These are phyloP conservation scores for Creontiades dilutus DNA, from an alignment of 2,888 invertebrate genomes.

Conservation along the genomic window DNA sequence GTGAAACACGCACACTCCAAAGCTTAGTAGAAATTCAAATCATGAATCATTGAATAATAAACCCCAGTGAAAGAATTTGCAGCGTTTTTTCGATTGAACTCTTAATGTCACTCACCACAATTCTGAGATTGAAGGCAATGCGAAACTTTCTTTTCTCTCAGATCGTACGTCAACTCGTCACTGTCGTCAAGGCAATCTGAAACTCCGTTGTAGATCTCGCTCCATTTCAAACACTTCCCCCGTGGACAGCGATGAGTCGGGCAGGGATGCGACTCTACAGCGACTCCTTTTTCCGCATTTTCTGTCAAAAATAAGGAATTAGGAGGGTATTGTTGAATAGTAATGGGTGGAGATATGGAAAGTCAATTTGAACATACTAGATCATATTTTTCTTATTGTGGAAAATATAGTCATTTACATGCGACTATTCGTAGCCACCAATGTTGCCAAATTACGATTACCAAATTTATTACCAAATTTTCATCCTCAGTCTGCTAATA, in stretches of 20 bases:
- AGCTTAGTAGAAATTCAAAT: no score
- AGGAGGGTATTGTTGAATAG: background rate
- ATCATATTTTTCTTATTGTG: no score
- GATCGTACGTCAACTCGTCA: conserved; percentile 81
- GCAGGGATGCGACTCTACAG: conserved; percentile 78
- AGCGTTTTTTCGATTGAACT: no score
- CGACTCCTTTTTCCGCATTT: background rate
- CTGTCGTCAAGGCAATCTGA: conserved; percentile 84
- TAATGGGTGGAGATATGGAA: background rate
- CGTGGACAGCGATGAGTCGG: conserved; percentile 84
- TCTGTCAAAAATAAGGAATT: conserved; percentile 43
- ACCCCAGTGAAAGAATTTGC: no score
- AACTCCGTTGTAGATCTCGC: conserved; percentile 84
- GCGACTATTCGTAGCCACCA: no score
- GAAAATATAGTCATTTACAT: no score
- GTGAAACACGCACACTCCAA: no score
- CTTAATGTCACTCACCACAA: conserved; percentile 69
- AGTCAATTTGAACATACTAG: no score
- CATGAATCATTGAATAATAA: no score
- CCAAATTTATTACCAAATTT: no score
- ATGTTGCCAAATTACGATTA: no score
- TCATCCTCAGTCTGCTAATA: no score
- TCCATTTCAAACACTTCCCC: conserved; percentile 83
- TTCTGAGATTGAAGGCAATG: conserved; percentile 75
- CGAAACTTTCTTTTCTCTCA: conserved; percentile 77